Base-by-base conservation (phyloP, 2,113 vertebrate species). In the Xerus inauris region DNA sequence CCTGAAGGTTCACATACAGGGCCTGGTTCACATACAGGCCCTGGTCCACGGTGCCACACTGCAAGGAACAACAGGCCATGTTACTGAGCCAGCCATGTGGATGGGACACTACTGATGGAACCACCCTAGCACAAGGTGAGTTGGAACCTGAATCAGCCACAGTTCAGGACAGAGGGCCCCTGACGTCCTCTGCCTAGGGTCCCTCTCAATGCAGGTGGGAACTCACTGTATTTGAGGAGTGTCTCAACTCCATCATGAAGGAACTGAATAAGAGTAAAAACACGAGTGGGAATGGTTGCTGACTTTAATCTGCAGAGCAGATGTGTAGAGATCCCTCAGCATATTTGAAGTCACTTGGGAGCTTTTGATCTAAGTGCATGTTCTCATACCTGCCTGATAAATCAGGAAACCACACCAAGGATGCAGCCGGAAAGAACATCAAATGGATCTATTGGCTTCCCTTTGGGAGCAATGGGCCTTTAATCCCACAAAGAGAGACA, bases 11-110 rank as follows among this genome's bases (percentile, higher is more conserved):
- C 87, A 99, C 99, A 77, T 99, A 98, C 0, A n/a, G n/a, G n/a
- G 99, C 99, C 98, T 99, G 98, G 97, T 99, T 99, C 94, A 99
- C 98, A 24, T 99, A 99, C 38, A 99, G 98, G 49, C 99, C 99
- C 2, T 99, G 99, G 98, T 99, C 99, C 97, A 99, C 98, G 42
- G 99, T 99, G 96, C 99, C 99, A 20, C 99, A 99, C 99, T 99
- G 98, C 79, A 92, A 97, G 1, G 95, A 40, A 97, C 82, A 91
- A 93, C 1, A n/a, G 87, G 72, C 3, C 2, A 0, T 19, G 5
- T 94, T 9, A 80, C 8, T 1, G 0, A 38, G 5, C 26, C 5
- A 5, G 19, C 22, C 13, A 2, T 17, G 7, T n/a, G 54, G 32
- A 22, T 38, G n/a, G n/a, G n/a, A 8, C n/a, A 38, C 1, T 12